Percentiles rank a stretch among this genome's conserved stretches.
phyloP scores from a whole-genome alignment of 2,113 vertebrate species.

The Numida meleagris region DNA sequence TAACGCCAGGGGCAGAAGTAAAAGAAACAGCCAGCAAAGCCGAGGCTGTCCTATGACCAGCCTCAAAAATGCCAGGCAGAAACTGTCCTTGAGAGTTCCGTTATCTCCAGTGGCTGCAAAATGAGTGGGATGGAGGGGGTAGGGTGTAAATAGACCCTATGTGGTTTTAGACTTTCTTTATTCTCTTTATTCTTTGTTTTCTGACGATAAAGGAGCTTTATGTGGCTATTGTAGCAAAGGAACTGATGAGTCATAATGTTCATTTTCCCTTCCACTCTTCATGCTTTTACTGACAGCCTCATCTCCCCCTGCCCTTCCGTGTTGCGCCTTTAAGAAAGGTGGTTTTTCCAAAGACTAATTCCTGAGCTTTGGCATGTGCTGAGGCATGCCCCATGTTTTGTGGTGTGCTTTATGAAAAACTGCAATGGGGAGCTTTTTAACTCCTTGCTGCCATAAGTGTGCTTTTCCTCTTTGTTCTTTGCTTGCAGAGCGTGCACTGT shows the following conservation, averaged over 20 bases:
- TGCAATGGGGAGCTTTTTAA: constrained; percentile 16
- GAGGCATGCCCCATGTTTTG: constrained; percentile 32
- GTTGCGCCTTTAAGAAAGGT: constrained; percentile 48
- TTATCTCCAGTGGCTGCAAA: neutral
- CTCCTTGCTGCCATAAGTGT: neutral
- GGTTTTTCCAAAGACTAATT: constrained; percentile 12
- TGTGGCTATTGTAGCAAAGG: neutral
- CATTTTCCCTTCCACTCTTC: neutral
- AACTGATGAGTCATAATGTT: constrained; percentile 8
- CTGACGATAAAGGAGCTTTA: neutral
- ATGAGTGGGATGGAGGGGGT: neutral
- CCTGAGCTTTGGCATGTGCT: constrained; percentile 42
- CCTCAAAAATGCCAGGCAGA: neutral
- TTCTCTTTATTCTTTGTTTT: constrained; percentile 17
- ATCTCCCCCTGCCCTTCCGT: neutral
- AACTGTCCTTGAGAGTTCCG: neutral
- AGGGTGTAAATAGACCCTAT: neutral
- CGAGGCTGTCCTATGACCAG: neutral
- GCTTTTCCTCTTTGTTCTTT: neutral
- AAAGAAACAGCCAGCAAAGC: neutral
- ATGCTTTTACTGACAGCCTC: neutral
- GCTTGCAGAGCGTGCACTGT: accelerated
- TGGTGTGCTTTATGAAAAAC: neutral
- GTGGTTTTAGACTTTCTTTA: neutral
- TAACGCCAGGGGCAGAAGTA: neutral